Base-by-base conservation (phyloP, 64 coral and sea anemone species). In the Dendrophyllia cribrosa region DNA sequence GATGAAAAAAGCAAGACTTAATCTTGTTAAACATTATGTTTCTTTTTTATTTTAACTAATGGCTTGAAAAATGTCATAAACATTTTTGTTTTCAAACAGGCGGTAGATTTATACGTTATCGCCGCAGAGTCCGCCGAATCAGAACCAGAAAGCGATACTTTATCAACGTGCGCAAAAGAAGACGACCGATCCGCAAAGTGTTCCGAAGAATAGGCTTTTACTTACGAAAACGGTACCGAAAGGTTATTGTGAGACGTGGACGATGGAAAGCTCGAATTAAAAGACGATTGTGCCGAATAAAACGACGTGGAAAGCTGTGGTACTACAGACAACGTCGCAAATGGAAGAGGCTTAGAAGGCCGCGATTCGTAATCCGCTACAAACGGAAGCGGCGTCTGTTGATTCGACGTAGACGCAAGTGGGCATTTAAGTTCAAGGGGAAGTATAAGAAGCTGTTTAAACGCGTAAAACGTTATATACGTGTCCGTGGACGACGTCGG, bases 101-200 rank as follows among this genome's bases (percentile, higher is more conserved):
- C 23, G 75, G 75, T 51, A 77, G 2, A 51, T 77, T 77, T 23
- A 23, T 77, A 19, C 75, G 75, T 23, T 77, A 77, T 20, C 20
- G 20, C 19, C 75, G 75, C 7, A 21, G 11, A 9, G 12, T 58
- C 10, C 23, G 51, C 20, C 49, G 50, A 77, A 56, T 77, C n/a
- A 77, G 51, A 51, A 55, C 5, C 8, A 50, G 50, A 23, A 77
- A 77, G 7, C 14, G n/a, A 9, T 58, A 23, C n/a, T 9, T 25
- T 13, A 50, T 56, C 51, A 3, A n/a, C 55, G 9, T 9, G 0
- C 9, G 50, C 17, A 23, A 10, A 77, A 77, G 6, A 24, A 55
- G 6, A 25, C 58, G 12, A 11, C 19, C 19, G 22, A 58, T 77
- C 21, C 19, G 51, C 10, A 58, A 24, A 10, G 1, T 56, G n/a